Evolutionary conservation across 2,888 invertebrate genomes (phyloP), one percentile per base, ranked within the genome.

Genomic region (Drosophila ezoana): DNA sequence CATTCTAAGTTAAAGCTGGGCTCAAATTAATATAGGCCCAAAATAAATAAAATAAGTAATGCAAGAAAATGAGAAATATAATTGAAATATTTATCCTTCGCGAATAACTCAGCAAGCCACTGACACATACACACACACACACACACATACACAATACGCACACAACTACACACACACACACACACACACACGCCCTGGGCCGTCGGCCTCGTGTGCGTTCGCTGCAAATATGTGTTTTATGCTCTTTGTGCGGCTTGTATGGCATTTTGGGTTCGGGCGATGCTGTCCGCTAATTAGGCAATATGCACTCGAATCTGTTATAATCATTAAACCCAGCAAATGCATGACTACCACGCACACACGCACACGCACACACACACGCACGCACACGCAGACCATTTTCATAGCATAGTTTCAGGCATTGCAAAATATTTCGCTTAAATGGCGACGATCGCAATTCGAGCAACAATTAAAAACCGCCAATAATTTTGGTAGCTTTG

Each of bases 221-320:
- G 53, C 6, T 43, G 67, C 61, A 69, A 74, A 85, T 88, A 63
- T 54, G 73, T 64, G 80, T 82, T 82, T 87, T 72, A 85, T 89
- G 79, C 77, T 72, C 69, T 76, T 83, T 81, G 68, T 82, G 73
- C 56, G 74, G 74, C 66, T 66, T 58, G 64, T 32, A 60, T 56
- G 62, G 33, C 47, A 63, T 58, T 78, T 63, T 49, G 59, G 56
- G 49, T 49, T 63, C 44, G 33, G 67, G 57, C 43, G 71, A 59
- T 59, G 72, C 53, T 51, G 74, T 64, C 68, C 85, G 76, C 89
- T 87, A 86, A 89, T 89, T 89, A 86, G 78, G 89, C 85, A 86
- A 87, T 87, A 84, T 86, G 85, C 85, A 87, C 86, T 84, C 86
- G 88, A 84, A 88, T 88, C 83, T 84, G 88, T 82, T 82, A 84